These are phyloP conservation scores for Mormyrus hasselquistii DNA, from an alignment of 2,797 vertebrate species.

Conservation along the genomic window DNA sequence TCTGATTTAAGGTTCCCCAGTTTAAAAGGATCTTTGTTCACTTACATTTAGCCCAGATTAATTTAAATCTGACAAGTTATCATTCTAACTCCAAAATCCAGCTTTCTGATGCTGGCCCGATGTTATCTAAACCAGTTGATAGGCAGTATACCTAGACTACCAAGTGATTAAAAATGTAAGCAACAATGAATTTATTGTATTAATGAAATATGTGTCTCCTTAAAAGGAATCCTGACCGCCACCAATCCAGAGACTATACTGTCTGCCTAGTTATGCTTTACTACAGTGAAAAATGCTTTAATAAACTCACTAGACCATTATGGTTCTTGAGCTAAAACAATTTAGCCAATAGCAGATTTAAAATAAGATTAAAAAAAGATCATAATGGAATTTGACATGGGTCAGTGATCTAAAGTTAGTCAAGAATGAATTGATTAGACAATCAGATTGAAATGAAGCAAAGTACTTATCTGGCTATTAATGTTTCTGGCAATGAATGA, in stretches of 20 bases:
- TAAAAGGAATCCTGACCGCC: background rate
- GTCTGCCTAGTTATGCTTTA: background rate
- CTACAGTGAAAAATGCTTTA: background rate
- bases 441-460: background rate
- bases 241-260: background rate
- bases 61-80: background rate
- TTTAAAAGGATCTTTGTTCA: background rate
- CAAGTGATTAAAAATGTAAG: background rate
- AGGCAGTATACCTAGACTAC: background rate
- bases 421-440: background rate
- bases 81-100: background rate
- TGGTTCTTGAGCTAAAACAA: background rate
- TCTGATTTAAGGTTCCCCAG: background rate
- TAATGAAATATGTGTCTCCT: background rate
- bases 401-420: background rate
- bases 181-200: background rate
- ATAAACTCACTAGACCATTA: background rate
- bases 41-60: background rate
- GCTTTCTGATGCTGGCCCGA: background rate
- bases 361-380: background rate
- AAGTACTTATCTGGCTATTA: background rate
- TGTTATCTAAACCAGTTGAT: background rate
- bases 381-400: background rate
- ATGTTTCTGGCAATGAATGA: background rate
- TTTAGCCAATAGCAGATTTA: background rate